Conservation (phyloP, 2,888 invertebrate genomes). For the Cantharis lateralis region DNA sequence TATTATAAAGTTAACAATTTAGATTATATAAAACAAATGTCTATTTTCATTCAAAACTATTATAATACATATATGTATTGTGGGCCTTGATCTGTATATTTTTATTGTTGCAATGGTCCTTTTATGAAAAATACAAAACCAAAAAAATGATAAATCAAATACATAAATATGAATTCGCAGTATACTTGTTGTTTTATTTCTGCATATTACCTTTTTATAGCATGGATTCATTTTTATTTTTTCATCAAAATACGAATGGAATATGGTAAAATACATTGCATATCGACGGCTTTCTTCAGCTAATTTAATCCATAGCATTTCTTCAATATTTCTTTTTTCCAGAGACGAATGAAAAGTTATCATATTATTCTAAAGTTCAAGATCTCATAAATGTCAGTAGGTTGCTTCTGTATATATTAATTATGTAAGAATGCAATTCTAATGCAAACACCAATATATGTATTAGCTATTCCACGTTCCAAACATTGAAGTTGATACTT, state of each 20-base stretch:
- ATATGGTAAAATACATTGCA: not conserved
- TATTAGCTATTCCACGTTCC: not conserved
- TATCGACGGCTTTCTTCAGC: not conserved
- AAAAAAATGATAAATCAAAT: slow-evolving; percentile 44
- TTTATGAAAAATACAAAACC: slow-evolving; percentile 48
- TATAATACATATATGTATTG: slow-evolving; percentile 51
- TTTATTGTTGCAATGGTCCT: slow-evolving; percentile 53
- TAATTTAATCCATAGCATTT: not conserved
- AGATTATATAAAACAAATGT: slow-evolving; percentile 42
- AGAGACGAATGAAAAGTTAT: not conserved
- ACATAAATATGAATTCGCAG: slow-evolving; percentile 20
- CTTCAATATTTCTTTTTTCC: not conserved
- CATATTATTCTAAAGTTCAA: not conserved
- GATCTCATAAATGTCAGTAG: not conserved
- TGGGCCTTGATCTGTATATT: slow-evolving; percentile 54
- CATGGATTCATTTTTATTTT: not conserved
- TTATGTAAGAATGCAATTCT: not conserved
- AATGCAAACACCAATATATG: not conserved
- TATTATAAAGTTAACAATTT: slow-evolving; percentile 44
- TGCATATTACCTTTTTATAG: not conserved
- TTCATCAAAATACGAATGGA: not conserved
- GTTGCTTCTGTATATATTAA: not conserved
- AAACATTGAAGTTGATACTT: not conserved
- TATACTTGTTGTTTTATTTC: slow-evolving; percentile 2
- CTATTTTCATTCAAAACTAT: slow-evolving; percentile 52